Evolutionary conservation across 2,797 vertebrate genomes (phyloP), one percentile per base, ranked within the genome.

Genomic region (Holocentrus rufus): DNA sequence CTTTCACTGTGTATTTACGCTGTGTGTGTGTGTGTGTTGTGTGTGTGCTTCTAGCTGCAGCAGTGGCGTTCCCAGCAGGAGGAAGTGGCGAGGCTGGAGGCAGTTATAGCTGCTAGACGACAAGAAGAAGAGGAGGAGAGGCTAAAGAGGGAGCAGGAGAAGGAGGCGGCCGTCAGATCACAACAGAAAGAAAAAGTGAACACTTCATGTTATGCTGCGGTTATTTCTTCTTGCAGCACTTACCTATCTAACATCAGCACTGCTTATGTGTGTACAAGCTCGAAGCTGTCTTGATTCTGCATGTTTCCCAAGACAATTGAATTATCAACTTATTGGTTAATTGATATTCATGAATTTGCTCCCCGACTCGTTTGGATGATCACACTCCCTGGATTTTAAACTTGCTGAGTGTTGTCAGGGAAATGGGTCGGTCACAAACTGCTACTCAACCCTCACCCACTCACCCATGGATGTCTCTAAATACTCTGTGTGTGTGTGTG

Each of bases 31-130:
- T 57, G 39, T 44, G 42, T 34, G 14, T 56, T 42, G 34, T 58
- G 23, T 36, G 23, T 58, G 52, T 59, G 34, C 17, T n/a, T 63
- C 1, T 72, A 99, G 97, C 92, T 99, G 85, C 91, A 93, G 52
- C 93, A 91, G 57, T 98, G 96, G 96, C 93, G 89, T 76, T 87
- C 85, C 34, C 95, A 93, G 74, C 96, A 97, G 91, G 95, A 96
- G 86, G 95, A 97, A 85, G 91, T 94, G 79, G 90, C 93, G 2
- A 88, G 80, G 78, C 90, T 97, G 55, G 96, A 98, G 91, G 95
- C 94, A 72, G 92, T 93, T 68, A 88, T 96, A 61, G 93, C 94
- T 84, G 90, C 92, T 36, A 90, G 95, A 88, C 94, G 90, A 74
- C 94, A 88, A 73, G 92, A 95, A 78, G 91, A 94, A 78, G 89